phyloP scores from a whole-genome alignment of 2,888 invertebrate species.

The Cantharis rufa region DNA sequence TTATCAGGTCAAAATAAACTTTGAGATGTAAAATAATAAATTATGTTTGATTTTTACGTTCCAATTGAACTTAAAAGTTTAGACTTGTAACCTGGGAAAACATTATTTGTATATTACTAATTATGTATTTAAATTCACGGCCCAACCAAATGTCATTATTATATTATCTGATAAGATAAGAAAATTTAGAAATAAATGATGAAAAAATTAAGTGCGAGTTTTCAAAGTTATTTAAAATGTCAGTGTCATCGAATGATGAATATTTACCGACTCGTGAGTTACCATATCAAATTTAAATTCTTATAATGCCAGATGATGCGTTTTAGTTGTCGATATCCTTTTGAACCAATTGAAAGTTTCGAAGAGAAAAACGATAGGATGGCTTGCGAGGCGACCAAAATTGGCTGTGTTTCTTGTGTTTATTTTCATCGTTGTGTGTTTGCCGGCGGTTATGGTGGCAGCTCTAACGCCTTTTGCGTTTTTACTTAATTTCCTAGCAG shows the following conservation, averaged over 20 bases:
- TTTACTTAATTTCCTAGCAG: constrained; percentile 2
- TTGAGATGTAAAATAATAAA: not conserved
- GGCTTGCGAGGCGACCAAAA: constrained; percentile 11
- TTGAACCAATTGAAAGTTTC: not conserved
- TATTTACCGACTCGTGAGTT: not conserved
- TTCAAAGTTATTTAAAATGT: not conserved
- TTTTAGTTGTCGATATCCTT: not conserved
- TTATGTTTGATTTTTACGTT: not conserved
- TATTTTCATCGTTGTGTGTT: not conserved
- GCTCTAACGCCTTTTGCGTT: constrained; percentile 9
- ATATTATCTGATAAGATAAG: not conserved
- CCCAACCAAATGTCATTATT: not conserved
- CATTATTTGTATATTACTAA: not conserved
- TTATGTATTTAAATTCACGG: not conserved
- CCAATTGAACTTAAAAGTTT: not conserved
- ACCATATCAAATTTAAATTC: not conserved
- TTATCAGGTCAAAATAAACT: not conserved
- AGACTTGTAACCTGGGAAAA: not conserved
- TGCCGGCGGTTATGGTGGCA: constrained; percentile 6
- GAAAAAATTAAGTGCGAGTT: not conserved
- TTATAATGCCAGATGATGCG: not conserved
- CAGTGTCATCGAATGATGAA: not conserved
- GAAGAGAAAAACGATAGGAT: constrained; percentile 7
- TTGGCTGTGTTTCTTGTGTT: not conserved
- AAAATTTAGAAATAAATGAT: not conserved